phyloP scores from a whole-genome alignment of 2,113 vertebrate genomes.

The Sturnira hondurensis region DNA sequence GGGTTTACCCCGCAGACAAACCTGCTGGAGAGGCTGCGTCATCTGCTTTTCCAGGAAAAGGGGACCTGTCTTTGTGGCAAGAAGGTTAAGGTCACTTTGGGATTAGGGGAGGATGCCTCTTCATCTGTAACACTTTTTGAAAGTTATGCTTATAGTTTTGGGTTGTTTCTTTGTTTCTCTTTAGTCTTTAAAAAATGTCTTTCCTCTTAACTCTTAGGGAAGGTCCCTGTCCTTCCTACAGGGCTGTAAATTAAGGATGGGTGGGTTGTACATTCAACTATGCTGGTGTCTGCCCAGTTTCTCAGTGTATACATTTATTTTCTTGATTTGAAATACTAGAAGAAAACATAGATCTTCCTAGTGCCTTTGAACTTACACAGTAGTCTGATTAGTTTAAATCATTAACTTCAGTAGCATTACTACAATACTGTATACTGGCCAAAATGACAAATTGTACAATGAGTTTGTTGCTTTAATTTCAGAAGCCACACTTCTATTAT shows the following conservation, averaged over 20 bases:
- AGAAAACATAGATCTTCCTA: conserved; percentile 62
- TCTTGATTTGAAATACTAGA: conserved; percentile 65
- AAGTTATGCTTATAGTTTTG: background rate
- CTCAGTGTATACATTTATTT: conserved; percentile 44
- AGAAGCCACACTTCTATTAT: conserved; percentile 57
- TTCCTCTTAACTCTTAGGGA: background rate
- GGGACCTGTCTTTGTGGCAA: background rate
- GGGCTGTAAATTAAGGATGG: conserved; percentile 46
- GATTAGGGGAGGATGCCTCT: background rate
- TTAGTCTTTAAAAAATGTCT: background rate
- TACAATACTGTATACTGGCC: conserved; percentile 44
- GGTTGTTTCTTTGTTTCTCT: background rate
- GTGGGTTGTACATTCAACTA: conserved; percentile 25
- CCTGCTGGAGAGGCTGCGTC: background rate
- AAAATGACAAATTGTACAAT: conserved; percentile 39
- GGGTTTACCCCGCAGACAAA: background rate
- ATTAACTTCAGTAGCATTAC: conserved; percentile 33
- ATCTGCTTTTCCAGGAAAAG: background rate
- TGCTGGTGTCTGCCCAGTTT: conserved; percentile 22
- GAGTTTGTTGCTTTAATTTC: conserved; percentile 60
- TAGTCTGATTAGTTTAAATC: conserved; percentile 62
- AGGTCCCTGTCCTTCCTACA: background rate
- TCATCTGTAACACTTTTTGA: background rate
- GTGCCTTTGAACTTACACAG: conserved; percentile 78
- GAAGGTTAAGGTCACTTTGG: background rate